Conservation (phyloP, 2,797 vertebrate genomes). For the Enteromius mattozi region DNA sequence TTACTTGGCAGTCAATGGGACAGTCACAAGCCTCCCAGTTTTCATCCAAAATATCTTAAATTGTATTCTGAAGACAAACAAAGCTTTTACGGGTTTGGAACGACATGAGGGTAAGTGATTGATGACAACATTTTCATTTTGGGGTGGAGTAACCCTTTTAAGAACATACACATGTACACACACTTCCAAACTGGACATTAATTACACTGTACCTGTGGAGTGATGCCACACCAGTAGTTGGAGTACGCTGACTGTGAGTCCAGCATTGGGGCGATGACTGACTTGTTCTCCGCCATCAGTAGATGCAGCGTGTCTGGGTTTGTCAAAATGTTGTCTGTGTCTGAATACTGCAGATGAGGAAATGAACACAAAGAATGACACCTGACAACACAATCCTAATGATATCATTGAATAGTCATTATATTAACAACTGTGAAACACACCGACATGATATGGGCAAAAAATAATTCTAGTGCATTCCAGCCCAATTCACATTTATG, state of each 20-base stretch:
- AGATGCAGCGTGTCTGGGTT: constrained; percentile 88
- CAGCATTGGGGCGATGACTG: constrained; percentile 92
- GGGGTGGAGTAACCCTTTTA: background rate
- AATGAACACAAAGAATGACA: constrained; percentile 2
- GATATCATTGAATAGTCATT: background rate
- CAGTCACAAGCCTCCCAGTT: too few relatives aligned
- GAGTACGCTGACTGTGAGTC: constrained; percentile 95
- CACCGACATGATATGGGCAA: background rate
- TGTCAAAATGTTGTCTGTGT: constrained; percentile 93
- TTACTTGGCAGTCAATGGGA: too few relatives aligned
- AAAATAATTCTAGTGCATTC: background rate
- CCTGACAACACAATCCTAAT: background rate
- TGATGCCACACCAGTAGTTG: constrained; percentile 98
- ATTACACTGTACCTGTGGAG: constrained; percentile 84
- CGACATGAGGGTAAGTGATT: too few relatives aligned
- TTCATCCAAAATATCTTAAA: too few relatives aligned
- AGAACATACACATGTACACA: background rate
- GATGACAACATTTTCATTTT: too few relatives aligned
- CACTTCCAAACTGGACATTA: background rate
- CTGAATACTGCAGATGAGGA: constrained; percentile 79
- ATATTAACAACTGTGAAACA: background rate
- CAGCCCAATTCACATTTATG: background rate
- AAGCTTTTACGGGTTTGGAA: too few relatives aligned
- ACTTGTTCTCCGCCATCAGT: constrained; percentile 86
- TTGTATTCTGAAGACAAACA: too few relatives aligned